Evolutionary conservation across 2,888 invertebrate genomes (phyloP), one percentile per base, ranked within the genome.

Genomic region (Rotaria socialis): DNA sequence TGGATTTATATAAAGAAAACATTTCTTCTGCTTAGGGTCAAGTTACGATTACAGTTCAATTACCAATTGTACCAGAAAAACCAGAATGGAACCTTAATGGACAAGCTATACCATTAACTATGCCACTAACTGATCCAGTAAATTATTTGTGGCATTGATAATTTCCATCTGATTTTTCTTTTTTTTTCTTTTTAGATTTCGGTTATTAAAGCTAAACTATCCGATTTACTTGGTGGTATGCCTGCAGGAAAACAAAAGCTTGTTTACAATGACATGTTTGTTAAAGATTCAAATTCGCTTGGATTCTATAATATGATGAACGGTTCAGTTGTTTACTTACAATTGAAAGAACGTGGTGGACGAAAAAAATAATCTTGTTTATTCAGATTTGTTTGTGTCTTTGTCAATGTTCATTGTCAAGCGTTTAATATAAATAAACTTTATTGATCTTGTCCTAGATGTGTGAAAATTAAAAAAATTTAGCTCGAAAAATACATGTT

Each of bases 341-440:
- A 96, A 90, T 93, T 97, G 86, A 99, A 99, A 92, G 98, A 99
- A 92, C 94, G 98, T 92, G 98, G 98, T 90, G 98, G 98, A 35
- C 93, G 97, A 87, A 99, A 97, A 92, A 97, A 97, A 91, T 98
- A 94, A 89, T 74, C 43, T 35, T 60, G n/a, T 60, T 3, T 24
- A 41, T 58, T 58, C 35, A 58, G 14, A 5, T n/a, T 43, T 47
- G 22, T 75, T 11, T 43, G 14, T 67, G 35, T 67, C 35, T 19
- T 67, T 67, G 35, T 67, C 67, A 67, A 10, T 67, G 67, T 16
- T 67, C 35, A 67, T 67, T 35, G 5, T 35, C 27, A 67, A 16
- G 35, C 11, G 67, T 67, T 67, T 16, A 67, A 35, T 67, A 35
- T 27, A 19, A 67, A 67, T 67, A 67, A 67, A 67, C 35, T 67